phyloP scores from a whole-genome alignment of 2,113 vertebrate species.

The Chunga burmeisteri region DNA sequence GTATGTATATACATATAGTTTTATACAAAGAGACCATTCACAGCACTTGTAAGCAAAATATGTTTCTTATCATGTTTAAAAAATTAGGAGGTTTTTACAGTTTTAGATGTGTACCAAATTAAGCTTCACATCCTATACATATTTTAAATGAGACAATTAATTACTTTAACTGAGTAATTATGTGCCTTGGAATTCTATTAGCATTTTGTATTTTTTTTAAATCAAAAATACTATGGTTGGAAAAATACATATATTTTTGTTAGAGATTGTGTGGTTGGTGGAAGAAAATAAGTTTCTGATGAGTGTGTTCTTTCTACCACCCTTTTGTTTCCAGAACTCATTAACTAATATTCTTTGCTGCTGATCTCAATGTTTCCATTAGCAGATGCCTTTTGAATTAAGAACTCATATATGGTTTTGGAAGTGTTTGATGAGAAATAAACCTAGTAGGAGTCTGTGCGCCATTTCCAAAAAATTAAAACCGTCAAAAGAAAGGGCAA shows the following conservation, averaged over 20 bases:
- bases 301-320: not conserved
- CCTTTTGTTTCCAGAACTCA: conserved; percentile 24
- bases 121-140: not conserved
- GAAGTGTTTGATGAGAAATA: conserved; percentile 34
- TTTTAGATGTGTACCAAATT: not conserved
- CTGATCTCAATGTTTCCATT: conserved; percentile 53
- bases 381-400: conserved; percentile 52
- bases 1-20: not conserved
- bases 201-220: not conserved
- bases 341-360: conserved; percentile 27
- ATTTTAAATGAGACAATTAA: not conserved
- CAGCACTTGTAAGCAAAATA: not conserved
- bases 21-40: not conserved
- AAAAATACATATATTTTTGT: not conserved
- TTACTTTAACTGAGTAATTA: not conserved
- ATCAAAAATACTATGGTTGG: not conserved
- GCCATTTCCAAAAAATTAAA: conserved; percentile 53
- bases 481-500: conserved; percentile 26
- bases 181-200: not conserved
- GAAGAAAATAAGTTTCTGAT: not conserved
- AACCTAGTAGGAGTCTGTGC: conserved; percentile 12
- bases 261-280: not conserved
- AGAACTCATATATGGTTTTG: conserved; percentile 44
- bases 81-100: not conserved
- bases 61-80: not conserved